Percentiles rank a stretch among this genome's conserved stretches.
These are phyloP conservation scores for Hydrocynus forskahlii DNA, from an alignment of 2,797 vertebrate species.

Conservation along the genomic window DNA sequence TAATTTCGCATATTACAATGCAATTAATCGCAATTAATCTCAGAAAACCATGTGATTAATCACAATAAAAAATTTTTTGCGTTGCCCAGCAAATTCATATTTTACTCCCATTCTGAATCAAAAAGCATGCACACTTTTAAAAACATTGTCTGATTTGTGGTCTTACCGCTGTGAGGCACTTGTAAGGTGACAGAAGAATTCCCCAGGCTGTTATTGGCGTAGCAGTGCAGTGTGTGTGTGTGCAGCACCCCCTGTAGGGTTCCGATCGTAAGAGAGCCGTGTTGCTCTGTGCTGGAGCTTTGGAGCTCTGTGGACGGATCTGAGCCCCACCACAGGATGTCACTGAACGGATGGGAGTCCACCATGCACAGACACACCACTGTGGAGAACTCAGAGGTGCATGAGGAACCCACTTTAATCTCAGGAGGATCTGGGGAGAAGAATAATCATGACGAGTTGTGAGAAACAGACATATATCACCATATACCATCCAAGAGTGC, in stretches of 20 bases:
- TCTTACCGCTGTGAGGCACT: slow-evolving; percentile 60
- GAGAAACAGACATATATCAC: too few species aligned
- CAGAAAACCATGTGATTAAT: too few species aligned
- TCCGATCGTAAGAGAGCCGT: slow-evolving; percentile 56
- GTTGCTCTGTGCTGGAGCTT: slow-evolving; percentile 47
- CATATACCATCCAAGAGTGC: too few species aligned
- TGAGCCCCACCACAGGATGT: slow-evolving; percentile 60
- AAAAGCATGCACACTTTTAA: background rate
- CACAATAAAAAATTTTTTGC: too few species aligned
- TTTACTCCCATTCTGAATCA: too few species aligned
- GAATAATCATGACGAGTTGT: background rate
- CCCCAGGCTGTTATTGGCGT: slow-evolving; percentile 69
- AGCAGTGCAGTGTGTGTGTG: slow-evolving; percentile 61
- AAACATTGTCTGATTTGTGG: background rate
- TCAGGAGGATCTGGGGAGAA: slow-evolving; percentile 68
- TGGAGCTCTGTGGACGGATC: slow-evolving; percentile 40
- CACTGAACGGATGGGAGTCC: slow-evolving; percentile 68
- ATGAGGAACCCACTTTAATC: slow-evolving; percentile 66
- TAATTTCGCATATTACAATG: too few species aligned
- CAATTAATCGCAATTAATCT: too few species aligned
- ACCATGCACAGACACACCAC: slow-evolving; percentile 68
- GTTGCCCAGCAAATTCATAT: too few species aligned
- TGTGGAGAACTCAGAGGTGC: slow-evolving; percentile 45
- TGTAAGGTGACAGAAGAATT: slow-evolving; percentile 41
- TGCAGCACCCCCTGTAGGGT: slow-evolving; percentile 46